A percentile compares a stretch with the other conserved stretches of the same genome.
Evolutionary conservation across 2,888 invertebrate species (phyloP).

Genomic region (Leptopilina drosophilae): DNA sequence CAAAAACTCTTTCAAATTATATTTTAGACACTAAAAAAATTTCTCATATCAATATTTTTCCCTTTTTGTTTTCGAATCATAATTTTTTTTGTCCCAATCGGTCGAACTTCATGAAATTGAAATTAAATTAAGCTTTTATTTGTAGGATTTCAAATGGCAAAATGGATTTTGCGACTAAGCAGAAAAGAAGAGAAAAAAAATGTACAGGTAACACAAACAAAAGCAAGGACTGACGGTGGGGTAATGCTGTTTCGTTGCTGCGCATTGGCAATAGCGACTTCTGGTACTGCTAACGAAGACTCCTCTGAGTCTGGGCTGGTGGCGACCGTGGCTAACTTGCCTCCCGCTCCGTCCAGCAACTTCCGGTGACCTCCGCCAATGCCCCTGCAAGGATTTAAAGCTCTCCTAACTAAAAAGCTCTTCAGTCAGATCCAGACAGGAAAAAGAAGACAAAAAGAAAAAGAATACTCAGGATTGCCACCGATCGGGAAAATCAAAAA

Average conservation of each 20-base stretch:
- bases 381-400: slow-evolving; percentile 77
- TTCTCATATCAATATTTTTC: neutral
- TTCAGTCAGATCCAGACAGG: slow-evolving; percentile 39
- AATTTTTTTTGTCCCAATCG: neutral
- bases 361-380: slow-evolving; percentile 78
- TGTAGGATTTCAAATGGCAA: slow-evolving; percentile 16
- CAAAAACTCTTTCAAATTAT: too few relatives aligned
- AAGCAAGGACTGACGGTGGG: slow-evolving; percentile 79
- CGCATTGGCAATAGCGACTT: slow-evolving; percentile 69
- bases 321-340: slow-evolving; percentile 79
- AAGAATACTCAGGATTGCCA: neutral
- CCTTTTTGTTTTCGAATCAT: neutral
- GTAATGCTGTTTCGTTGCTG: slow-evolving; percentile 80
- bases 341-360: slow-evolving; percentile 77
- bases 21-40: too few relatives aligned
- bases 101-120: neutral
- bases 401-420: slow-evolving; percentile 47
- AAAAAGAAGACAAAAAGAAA: neutral
- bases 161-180: slow-evolving; percentile 23
- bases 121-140: slow-evolving; percentile 10
- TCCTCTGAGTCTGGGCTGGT: slow-evolving; percentile 80
- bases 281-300: slow-evolving; percentile 73
- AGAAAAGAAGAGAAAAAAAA: neutral
- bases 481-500: too few relatives aligned
- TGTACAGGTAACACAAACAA: slow-evolving; percentile 52